Evolutionary conservation across 2,888 invertebrate genomes (phyloP).

Genomic region (Clostera curtula): DNA sequence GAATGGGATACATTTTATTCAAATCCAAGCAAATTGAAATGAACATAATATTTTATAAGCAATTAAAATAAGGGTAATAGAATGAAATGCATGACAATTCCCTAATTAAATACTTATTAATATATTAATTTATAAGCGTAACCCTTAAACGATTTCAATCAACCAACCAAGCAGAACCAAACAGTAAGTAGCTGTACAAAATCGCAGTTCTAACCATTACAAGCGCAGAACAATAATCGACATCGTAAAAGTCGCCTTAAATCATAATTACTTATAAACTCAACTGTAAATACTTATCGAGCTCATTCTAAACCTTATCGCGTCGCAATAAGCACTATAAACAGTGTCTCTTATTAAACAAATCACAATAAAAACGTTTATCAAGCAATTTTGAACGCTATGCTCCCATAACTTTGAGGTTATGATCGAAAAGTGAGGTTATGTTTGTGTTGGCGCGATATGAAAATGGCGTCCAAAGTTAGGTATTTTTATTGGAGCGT

Average conservation of each 20-base stretch:
- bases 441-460: slow-evolving; percentile 30
- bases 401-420: slow-evolving; percentile 8
- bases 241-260: slow-evolving; percentile 33
- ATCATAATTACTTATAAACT: slow-evolving; percentile 35
- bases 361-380: slow-evolving; percentile 17
- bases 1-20: too few species aligned
- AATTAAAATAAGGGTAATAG: too few species aligned
- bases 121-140: too few species aligned
- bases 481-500: slow-evolving; percentile 40
- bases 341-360: slow-evolving; percentile 22
- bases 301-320: slow-evolving; percentile 25
- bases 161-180: slow-evolving; percentile 21
- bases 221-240: slow-evolving; percentile 31
- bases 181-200: slow-evolving; percentile 25
- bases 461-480: slow-evolving; percentile 35
- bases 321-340: slow-evolving; percentile 23
- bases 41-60: too few species aligned
- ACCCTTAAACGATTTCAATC: slow-evolving; percentile 23
- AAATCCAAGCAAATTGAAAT: too few species aligned
- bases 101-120: too few species aligned
- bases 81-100: too few species aligned
- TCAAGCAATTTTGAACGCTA: slow-evolving; percentile 21
- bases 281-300: slow-evolving; percentile 18
- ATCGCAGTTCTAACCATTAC: slow-evolving; percentile 28
- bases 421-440: slow-evolving; percentile 18